Percentiles rank a stretch among this genome's conserved stretches.
Evolutionary conservation across 2,113 vertebrate genomes (phyloP).

Genomic region (Jacana jacana): DNA sequence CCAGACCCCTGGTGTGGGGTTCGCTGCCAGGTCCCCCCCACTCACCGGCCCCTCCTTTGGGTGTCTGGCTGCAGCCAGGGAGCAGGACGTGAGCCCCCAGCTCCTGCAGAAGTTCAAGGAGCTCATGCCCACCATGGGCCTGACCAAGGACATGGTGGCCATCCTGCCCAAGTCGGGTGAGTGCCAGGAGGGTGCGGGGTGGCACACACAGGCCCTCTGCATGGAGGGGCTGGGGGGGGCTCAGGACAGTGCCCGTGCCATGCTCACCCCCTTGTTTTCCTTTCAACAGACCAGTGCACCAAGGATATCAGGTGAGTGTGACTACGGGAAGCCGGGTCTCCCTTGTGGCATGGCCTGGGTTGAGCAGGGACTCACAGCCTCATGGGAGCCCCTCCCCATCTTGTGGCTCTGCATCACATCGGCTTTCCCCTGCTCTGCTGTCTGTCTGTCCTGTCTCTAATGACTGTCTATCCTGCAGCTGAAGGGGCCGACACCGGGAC

Average conservation of each 20-base stretch:
- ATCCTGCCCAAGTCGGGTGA: background rate
- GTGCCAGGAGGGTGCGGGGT: background rate
- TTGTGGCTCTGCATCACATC: fast-evolving
- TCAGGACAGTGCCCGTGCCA: background rate
- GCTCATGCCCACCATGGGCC: background rate
- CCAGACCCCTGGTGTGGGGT: fast-evolving
- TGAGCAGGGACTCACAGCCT: background rate
- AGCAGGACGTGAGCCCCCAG: background rate
- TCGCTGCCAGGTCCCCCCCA: background rate
- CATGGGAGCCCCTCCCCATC: fast-evolving
- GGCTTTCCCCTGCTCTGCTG: background rate
- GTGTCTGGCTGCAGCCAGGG: background rate
- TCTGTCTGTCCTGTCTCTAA: background rate
- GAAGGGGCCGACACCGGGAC: background rate
- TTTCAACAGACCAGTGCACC: background rate
- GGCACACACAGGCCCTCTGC: fast-evolving
- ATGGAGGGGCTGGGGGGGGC: fast-evolving
- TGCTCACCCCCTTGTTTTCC: background rate
- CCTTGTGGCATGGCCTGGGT: background rate
- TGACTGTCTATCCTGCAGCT: background rate
- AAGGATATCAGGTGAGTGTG: background rate
- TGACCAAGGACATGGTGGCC: background rate
- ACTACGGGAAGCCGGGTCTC: background rate
- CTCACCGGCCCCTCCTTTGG: background rate
- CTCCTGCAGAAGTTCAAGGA: conserved; percentile 9